Evolutionary conservation across 64 coral and sea anemone genomes (phyloP).

Genomic region (Acropora yongei): DNA sequence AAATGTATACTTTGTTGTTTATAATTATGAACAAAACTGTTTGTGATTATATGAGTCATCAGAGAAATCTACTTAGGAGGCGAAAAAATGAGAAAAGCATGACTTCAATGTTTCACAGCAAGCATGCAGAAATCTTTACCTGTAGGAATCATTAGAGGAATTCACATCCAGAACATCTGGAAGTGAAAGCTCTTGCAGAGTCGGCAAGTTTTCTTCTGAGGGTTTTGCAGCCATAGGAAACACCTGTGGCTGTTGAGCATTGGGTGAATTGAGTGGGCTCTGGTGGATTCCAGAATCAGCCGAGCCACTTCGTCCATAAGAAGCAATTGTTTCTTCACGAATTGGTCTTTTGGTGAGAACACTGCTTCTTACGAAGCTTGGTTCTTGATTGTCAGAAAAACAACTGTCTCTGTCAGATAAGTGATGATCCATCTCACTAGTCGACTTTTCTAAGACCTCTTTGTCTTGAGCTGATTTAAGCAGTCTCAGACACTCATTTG

Average conservation of each 20-base stretch:
- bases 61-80: too few relatives aligned
- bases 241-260: not conserved
- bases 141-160: not conserved
- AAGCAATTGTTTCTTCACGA: constrained; percentile 49
- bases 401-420: constrained; percentile 61
- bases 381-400: constrained; percentile 53
- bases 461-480: not conserved
- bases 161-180: constrained; percentile 14
- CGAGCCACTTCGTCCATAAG: constrained; percentile 80
- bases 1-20: too few relatives aligned
- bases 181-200: constrained; percentile 75
- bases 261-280: constrained; percentile 66
- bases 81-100: too few relatives aligned
- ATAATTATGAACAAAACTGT: too few relatives aligned
- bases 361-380: constrained; percentile 19
- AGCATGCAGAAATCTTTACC: not conserved
- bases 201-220: constrained; percentile 22
- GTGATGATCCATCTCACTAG: not conserved
- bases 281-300: constrained; percentile 79
- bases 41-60: too few relatives aligned
- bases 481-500: not conserved
- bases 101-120: too few relatives aligned
- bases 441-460: not conserved
- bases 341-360: not conserved
- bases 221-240: constrained; percentile 15